Evolutionary conservation across 1,140 invertebrate genomes (phyloP), one percentile per base, ranked within the genome.

Genomic region (Zaprionus lachaisei): DNA sequence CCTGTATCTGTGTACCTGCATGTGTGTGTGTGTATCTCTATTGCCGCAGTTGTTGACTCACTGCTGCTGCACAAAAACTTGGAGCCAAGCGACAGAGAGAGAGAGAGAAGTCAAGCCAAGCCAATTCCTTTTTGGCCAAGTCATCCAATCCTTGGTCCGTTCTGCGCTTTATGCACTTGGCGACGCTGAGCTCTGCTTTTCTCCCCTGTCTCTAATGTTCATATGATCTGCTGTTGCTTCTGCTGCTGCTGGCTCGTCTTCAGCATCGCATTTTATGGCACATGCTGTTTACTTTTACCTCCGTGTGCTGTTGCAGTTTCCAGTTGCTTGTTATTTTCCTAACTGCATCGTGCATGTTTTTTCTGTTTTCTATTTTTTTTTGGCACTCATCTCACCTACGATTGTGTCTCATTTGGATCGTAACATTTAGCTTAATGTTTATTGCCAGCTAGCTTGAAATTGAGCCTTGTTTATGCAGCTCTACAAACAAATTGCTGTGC

Each of bases 361-460:
- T 41, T 44, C 54, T 63, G 24, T 38, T 38, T 65, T 49, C 58
- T 61, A 38, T 44, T 64, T 54, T 55, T 55, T 57, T 60, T 65
- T 74, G 62, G 14, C 44, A 55, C 70, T 78, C 57, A 20, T 51
- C 47, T 54, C 37, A 37, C 70, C 56, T 49, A 37, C 20, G 55
- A 68, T 58, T 54, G 44, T 61, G 84, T 87, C 85, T 90, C 85
- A 90, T 81, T 85, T 90, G 81, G 76, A 85, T 90, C 85, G 79
- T 90, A 85, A 90, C 81, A 85, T 77, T 87, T 80, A 73, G 71
- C 65, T 76, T 90, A 82, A 90, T 90, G 79, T 77, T 85, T 90
- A 82, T 80, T 70, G 38, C 37, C 37, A 55, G 70, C 61, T 75
- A 64, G 67, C 57, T 44, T 22, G 20, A 76, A 76, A 76, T 72